A percentile compares a stretch with the other conserved stretches of the same genome.
Evolutionary conservation across 2,113 vertebrate species (phyloP).

Genomic region (Psilopsiagon aurifrons): DNA sequence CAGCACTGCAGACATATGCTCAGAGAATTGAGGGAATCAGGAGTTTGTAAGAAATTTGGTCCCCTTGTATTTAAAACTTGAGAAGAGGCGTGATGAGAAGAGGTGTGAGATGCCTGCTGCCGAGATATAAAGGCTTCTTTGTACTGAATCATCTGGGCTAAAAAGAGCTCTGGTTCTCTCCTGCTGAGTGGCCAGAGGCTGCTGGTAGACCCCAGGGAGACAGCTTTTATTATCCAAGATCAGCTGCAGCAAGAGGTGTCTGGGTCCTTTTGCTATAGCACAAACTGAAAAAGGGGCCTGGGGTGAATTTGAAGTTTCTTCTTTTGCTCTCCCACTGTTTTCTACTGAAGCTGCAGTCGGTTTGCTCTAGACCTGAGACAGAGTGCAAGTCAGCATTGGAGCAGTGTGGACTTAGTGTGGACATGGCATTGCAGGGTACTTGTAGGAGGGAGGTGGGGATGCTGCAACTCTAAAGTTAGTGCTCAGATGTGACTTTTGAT

Average conservation of each 20-base stretch:
- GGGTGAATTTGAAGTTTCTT: neutral
- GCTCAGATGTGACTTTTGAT: neutral
- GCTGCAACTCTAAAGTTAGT: neutral
- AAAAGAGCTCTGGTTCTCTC: neutral
- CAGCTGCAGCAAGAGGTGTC: neutral
- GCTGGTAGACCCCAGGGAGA: neutral
- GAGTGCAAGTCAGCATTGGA: neutral
- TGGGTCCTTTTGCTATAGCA: neutral
- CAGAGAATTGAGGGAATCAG: neutral
- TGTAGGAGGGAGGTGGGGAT: neutral
- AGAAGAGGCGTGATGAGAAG: constrained; percentile 31
- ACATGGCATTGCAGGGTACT: neutral
- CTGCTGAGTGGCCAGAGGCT: neutral
- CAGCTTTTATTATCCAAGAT: neutral
- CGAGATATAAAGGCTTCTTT: neutral
- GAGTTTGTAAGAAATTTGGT: neutral
- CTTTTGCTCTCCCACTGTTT: neutral
- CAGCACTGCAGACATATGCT: neutral
- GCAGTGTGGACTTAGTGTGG: too few relatives aligned
- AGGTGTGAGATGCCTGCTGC: neutral
- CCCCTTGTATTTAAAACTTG: neutral
- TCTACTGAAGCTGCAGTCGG: neutral
- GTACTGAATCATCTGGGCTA: neutral
- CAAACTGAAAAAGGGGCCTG: neutral
- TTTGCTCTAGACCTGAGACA: neutral